Conservation (phyloP, 2,888 invertebrate species). For the Euplagia quadripunctaria region DNA sequence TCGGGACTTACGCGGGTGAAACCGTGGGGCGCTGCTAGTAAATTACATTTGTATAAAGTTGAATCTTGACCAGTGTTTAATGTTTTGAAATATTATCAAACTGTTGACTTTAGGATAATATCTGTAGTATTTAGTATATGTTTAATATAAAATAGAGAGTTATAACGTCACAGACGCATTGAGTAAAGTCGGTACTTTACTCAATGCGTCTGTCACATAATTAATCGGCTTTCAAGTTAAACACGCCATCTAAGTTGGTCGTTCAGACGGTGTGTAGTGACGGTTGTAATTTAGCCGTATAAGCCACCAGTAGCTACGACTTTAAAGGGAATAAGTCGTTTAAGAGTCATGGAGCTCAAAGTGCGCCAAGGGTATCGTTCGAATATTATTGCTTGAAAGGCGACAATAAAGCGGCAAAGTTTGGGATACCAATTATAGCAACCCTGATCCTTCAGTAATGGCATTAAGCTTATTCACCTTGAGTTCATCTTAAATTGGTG, state of each 20-base stretch:
- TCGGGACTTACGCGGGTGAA: too few species aligned
- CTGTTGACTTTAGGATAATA: too few species aligned
- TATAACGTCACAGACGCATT: background rate
- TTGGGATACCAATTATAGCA: conserved; percentile 51
- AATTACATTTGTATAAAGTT: background rate
- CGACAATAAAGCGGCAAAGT: conserved; percentile 55
- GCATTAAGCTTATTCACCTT: conserved; percentile 52
- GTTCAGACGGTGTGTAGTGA: conserved; percentile 39
- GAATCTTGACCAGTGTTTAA: background rate
- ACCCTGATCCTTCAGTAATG: conserved; percentile 45
- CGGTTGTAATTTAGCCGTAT: conserved; percentile 48
- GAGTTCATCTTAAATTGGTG: conserved; percentile 45
- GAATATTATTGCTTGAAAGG: conserved; percentile 61
- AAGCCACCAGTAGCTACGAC: conserved; percentile 49
- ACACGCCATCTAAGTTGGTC: background rate
- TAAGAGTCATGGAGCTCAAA: conserved; percentile 54
- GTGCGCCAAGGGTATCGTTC: conserved; percentile 59
- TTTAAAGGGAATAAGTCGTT: conserved; percentile 62
- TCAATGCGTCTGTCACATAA: conserved; percentile 12
- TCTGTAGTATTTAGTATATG: too few species aligned
- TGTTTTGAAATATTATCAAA: too few species aligned
- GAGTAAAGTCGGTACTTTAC: background rate
- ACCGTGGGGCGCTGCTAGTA: too few species aligned
- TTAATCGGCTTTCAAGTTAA: conserved; percentile 7
- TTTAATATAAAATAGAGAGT: too few species aligned